Evolutionary conservation across 2,113 vertebrate species (phyloP).

Genomic region (Irena cyanogastra): DNA sequence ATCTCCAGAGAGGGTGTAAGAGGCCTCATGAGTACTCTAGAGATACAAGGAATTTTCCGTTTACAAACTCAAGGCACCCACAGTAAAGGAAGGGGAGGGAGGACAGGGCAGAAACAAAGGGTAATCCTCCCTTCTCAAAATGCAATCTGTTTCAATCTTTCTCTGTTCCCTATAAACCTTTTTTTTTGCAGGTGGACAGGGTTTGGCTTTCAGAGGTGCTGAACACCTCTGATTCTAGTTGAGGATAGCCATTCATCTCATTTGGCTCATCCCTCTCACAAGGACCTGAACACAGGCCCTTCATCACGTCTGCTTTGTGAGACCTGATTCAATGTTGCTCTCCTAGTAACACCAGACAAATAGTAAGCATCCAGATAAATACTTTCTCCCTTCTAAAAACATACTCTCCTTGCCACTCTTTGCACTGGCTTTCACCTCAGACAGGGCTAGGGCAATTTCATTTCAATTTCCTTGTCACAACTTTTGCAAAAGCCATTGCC

Average conservation of each 20-base stretch:
- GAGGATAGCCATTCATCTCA: background rate
- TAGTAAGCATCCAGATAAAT: background rate
- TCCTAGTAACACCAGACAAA: background rate
- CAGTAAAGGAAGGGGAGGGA: background rate
- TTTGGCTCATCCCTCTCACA: background rate
- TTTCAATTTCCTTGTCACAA: background rate
- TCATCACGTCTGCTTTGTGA: background rate
- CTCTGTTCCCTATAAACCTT: background rate
- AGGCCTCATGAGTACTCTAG: background rate
- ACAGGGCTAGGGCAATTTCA: background rate
- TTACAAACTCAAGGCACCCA: background rate
- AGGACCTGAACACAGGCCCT: background rate
- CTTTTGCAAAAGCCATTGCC: background rate
- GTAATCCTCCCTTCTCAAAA: background rate
- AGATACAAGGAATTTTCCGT: background rate
- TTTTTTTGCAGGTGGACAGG: background rate
- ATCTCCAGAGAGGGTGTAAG: background rate
- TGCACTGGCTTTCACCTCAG: background rate
- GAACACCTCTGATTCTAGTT: background rate
- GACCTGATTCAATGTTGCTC: background rate
- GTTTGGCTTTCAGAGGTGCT: background rate
- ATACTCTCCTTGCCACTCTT: background rate
- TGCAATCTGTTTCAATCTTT: background rate
- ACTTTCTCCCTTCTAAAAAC: background rate
- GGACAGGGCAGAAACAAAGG: accelerated